These are phyloP conservation scores for Zelostemma sp. DNA, from an alignment of 1,140 invertebrate species.

Conservation along the genomic window DNA sequence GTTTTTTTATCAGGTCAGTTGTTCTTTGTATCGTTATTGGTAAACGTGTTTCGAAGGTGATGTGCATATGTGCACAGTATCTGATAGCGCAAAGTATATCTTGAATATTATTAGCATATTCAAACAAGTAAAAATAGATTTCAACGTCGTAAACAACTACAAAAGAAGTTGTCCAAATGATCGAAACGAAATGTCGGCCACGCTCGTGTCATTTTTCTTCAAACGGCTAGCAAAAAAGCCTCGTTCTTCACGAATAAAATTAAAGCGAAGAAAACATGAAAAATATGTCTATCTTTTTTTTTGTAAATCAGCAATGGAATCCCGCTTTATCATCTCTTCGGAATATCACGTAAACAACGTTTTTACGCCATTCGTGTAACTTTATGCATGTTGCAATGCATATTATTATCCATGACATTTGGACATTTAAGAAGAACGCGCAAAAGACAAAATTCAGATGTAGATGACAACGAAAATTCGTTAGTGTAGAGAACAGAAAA, in stretches of 20 bases:
- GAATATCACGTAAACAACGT: neutral
- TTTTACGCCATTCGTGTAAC: too few relatives aligned
- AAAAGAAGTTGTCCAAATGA: neutral
- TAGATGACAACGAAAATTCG: too few relatives aligned
- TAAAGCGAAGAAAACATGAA: neutral
- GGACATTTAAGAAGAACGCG: too few relatives aligned
- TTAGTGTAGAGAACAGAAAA: too few relatives aligned
- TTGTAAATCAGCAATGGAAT: neutral
- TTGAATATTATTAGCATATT: conserved; percentile 8
- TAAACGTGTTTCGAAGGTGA: neutral
- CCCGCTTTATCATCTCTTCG: neutral
- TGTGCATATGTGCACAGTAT: conserved; percentile 2
- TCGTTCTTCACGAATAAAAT: too few relatives aligned
- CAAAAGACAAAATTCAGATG: too few relatives aligned
- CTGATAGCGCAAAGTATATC: neutral
- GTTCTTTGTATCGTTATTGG: conserved; percentile 2
- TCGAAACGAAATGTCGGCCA: neutral
- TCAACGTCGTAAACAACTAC: neutral
- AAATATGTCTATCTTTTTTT: neutral
- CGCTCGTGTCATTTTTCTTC: neutral
- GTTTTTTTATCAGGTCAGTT: conserved; percentile 1
- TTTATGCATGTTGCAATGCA: too few relatives aligned
- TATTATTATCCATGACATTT: too few relatives aligned
- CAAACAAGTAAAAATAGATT: neutral
- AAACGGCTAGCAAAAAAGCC: neutral